These are phyloP conservation scores for Melinaea marsaeus DNA, from an alignment of 2,888 invertebrate genomes.

Conservation along the genomic window DNA sequence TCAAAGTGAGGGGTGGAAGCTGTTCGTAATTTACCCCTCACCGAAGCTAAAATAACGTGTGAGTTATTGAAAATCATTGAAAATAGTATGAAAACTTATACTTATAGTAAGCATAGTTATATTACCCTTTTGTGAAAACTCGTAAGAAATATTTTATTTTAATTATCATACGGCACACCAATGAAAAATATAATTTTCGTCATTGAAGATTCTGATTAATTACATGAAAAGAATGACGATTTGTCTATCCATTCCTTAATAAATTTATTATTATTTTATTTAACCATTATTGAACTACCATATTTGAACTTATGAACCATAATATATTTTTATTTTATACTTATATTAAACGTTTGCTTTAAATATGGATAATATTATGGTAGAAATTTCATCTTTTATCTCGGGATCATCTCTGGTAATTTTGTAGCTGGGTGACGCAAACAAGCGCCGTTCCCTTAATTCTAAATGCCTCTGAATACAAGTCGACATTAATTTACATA, in stretches of 20 bases:
- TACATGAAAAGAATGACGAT: no score
- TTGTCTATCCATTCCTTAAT: no score
- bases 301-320: no score
- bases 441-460: conserved; percentile 24
- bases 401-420: conserved; percentile 29
- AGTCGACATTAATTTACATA: conserved; percentile 26
- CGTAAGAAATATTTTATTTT: not conserved
- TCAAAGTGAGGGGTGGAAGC: conserved; percentile 31
- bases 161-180: no score
- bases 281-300: no score
- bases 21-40: conserved; percentile 32
- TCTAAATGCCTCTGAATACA: conserved; percentile 24
- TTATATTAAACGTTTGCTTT: conserved; percentile 5
- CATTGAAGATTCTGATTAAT: no score
- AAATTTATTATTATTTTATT: no score
- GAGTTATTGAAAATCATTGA: conserved; percentile 26
- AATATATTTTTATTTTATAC: no score
- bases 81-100: conserved; percentile 8
- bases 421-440: conserved; percentile 26
- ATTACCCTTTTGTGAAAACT: not conserved
- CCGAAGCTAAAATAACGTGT: conserved; percentile 29
- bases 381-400: conserved; percentile 25
- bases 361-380: conserved; percentile 24
- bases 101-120: not conserved
- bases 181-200: no score